Evolutionary conservation across 2,797 vertebrate genomes (phyloP).

Genomic region (Phoebastria nigripes): DNA sequence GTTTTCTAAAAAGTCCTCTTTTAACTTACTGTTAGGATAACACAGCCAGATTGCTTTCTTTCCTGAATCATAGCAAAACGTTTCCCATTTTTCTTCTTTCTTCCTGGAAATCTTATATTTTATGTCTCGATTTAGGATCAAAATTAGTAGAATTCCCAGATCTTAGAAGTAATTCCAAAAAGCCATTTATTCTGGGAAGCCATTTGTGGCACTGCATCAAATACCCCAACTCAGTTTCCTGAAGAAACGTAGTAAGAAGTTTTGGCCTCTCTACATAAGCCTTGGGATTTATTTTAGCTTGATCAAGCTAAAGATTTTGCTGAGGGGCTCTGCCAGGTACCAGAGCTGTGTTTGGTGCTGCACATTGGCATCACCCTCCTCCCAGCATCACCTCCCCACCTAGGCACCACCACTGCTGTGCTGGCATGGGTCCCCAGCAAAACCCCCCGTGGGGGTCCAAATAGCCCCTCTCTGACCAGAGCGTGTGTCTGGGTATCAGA

Average conservation of each 20-base stretch:
- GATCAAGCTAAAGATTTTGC: neutral
- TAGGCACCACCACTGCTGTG: neutral
- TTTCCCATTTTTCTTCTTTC: neutral
- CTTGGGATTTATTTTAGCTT: neutral
- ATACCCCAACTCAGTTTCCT: neutral
- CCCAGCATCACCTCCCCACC: neutral
- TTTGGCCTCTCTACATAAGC: neutral
- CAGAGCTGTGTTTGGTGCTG: accelerated
- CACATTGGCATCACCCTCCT: neutral
- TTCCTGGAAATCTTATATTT: neutral
- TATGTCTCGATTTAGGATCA: neutral
- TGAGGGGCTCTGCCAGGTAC: neutral
- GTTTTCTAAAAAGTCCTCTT: neutral
- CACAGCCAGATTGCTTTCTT: neutral
- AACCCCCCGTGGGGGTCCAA: neutral
- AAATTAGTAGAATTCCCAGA: conserved; percentile 22
- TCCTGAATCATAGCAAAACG: neutral
- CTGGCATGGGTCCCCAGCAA: neutral
- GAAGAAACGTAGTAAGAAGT: neutral
- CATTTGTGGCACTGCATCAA: neutral
- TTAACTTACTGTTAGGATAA: neutral
- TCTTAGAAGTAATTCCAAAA: conserved; percentile 35
- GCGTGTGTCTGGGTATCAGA: accelerated
- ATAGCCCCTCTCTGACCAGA: accelerated
- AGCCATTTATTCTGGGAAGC: conserved; percentile 24